A percentile compares a stretch with the other conserved stretches of the same genome.
Evolutionary conservation across 2,888 invertebrate species (phyloP).

Genomic region (Limnephilus lunatus): DNA sequence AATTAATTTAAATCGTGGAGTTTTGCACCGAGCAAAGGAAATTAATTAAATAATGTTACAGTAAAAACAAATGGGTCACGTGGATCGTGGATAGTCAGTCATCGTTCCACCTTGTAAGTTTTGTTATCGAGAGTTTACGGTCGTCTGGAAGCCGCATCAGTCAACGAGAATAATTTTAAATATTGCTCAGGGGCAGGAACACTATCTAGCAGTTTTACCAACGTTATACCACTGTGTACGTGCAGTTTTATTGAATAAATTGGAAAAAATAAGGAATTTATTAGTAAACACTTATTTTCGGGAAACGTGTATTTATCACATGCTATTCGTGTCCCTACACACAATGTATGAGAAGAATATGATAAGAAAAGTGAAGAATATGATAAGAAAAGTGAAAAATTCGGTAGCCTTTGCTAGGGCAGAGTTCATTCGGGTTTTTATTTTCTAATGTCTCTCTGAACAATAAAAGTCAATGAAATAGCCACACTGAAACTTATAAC

Average conservation of each 20-base stretch:
- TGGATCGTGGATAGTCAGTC: too few relatives aligned
- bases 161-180: not conserved
- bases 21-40: not conserved
- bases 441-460: not conserved
- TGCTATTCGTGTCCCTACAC: not conserved
- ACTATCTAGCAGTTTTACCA: not conserved
- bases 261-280: not conserved
- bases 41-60: not conserved
- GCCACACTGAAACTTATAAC: too few relatives aligned
- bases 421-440: not conserved
- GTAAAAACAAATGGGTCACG: too few relatives aligned
- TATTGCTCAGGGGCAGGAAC: not conserved
- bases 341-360: not conserved
- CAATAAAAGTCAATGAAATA: not conserved
- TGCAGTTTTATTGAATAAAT: not conserved
- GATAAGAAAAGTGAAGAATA: not conserved
- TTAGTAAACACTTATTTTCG: not conserved
- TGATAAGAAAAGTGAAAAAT: not conserved
- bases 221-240: not conserved
- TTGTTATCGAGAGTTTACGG: not conserved
- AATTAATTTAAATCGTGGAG: not conserved
- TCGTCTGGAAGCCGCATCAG: not conserved
- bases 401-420: not conserved
- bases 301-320: not conserved
- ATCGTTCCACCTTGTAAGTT: too few relatives aligned